Evolutionary conservation across 2,888 invertebrate genomes (phyloP).

Genomic region (Artemia sp.): DNA sequence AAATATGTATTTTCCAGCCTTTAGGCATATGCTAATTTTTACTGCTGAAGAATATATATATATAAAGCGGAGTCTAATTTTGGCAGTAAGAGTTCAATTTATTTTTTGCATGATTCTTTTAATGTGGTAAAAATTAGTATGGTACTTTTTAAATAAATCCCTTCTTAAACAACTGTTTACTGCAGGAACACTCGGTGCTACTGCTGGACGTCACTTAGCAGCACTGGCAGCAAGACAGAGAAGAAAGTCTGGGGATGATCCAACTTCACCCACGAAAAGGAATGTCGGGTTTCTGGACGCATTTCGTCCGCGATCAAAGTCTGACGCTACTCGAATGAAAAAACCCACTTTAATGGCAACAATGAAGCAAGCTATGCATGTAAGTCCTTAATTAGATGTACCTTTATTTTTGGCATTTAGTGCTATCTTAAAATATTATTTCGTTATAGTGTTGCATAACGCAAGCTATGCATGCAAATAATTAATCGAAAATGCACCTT

Average conservation of each 20-base stretch:
- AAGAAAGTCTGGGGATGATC: slow-evolving; percentile 38
- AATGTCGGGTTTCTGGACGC: slow-evolving; percentile 47
- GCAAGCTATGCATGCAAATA: too few species aligned
- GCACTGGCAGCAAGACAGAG: slow-evolving; percentile 4
- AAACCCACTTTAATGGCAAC: slow-evolving; percentile 56
- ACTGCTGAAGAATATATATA: not conserved
- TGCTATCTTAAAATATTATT: too few species aligned
- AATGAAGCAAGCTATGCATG: slow-evolving; percentile 66
- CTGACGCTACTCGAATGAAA: slow-evolving; percentile 44
- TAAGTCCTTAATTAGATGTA: slow-evolving; percentile 30
- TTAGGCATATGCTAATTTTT: too few species aligned
- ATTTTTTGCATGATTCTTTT: too few species aligned
- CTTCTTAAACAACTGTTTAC: not conserved
- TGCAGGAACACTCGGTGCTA: slow-evolving; percentile 22
- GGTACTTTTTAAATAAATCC: too few species aligned
- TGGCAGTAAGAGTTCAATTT: too few species aligned
- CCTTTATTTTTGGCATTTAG: too few species aligned
- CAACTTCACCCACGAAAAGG: slow-evolving; percentile 28
- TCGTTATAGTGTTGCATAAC: too few species aligned
- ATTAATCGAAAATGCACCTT: too few species aligned
- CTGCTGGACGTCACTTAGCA: slow-evolving; percentile 22
- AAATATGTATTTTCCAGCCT: too few species aligned
- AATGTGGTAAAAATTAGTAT: too few species aligned
- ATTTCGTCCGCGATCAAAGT: slow-evolving; percentile 56
- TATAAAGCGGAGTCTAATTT: too few species aligned